Conservation (phyloP, 2,113 vertebrate genomes). For the Xerus inauris region DNA sequence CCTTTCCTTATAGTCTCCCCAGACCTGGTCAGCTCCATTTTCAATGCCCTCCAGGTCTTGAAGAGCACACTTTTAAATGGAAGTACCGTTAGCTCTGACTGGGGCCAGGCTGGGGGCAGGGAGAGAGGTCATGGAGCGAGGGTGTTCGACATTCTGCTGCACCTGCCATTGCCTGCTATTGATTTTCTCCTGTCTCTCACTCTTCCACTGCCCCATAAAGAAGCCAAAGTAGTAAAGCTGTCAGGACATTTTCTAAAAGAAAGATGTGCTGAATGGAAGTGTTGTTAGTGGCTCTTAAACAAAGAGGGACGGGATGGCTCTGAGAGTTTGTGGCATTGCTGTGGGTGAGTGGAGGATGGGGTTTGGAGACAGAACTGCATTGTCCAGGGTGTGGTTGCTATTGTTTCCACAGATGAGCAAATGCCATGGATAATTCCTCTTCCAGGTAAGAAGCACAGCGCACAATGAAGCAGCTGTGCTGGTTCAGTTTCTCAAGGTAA, state of each 20-base stretch:
- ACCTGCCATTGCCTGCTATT: neutral
- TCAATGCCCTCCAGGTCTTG: neutral
- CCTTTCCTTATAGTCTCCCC: neutral
- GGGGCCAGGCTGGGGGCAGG: neutral
- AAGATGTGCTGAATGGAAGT: conserved; percentile 48
- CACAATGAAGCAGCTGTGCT: neutral
- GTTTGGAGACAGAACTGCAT: neutral
- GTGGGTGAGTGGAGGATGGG: neutral
- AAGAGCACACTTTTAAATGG: neutral
- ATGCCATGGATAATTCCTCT: fast-evolving
- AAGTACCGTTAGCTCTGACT: neutral
- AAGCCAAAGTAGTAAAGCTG: conserved; percentile 69
- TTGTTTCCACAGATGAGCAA: neutral
- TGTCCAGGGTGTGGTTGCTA: neutral
- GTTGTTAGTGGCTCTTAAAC: conserved; percentile 39
- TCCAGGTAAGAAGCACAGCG: neutral
- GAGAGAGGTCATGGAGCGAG: neutral
- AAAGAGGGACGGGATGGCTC: neutral
- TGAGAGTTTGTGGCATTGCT: neutral
- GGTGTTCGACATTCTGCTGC: neutral
- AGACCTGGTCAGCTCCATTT: neutral
- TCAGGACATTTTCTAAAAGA: conserved; percentile 59
- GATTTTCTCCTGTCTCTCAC: conserved; percentile 41
- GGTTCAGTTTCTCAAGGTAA: neutral
- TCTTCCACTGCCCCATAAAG: conserved; percentile 59